phyloP scores from a whole-genome alignment of 2,888 invertebrate genomes.

The Eupithecia vulgata region DNA sequence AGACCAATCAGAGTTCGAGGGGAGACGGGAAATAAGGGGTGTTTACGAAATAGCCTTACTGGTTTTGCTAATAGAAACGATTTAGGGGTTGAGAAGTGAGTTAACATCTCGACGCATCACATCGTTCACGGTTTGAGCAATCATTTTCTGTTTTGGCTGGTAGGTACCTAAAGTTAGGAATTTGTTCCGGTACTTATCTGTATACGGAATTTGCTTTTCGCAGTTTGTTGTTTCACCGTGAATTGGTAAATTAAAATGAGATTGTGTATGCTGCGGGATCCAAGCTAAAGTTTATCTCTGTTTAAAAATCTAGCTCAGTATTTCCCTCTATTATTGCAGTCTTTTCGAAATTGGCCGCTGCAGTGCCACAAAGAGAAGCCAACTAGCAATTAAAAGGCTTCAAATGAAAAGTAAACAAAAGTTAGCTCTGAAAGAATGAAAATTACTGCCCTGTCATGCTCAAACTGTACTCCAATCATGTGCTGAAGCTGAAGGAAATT shows the following conservation, averaged over 20 bases:
- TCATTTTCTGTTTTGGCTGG: constrained; percentile 8
- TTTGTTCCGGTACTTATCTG: neutral
- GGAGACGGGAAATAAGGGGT: constrained; percentile 50
- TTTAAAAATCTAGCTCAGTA: constrained; percentile 12
- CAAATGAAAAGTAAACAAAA: constrained; percentile 50
- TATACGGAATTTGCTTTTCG: neutral
- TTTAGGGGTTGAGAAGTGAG: constrained; percentile 36
- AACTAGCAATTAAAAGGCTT: constrained; percentile 45
- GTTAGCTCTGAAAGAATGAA: constrained; percentile 55
- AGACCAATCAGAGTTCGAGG: constrained; percentile 68
- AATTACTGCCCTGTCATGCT: constrained; percentile 63
- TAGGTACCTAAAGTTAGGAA: neutral
- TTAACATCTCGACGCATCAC: constrained; percentile 32
- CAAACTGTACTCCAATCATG: constrained; percentile 53
- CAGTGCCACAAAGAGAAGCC: constrained; percentile 33
- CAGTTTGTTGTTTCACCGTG: neutral
- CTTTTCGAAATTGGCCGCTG: constrained; percentile 24
- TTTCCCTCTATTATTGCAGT: constrained; percentile 14
- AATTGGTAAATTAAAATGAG: neutral
- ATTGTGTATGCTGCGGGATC: neutral
- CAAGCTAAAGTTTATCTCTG: neutral
- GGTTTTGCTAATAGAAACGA: constrained; percentile 42
- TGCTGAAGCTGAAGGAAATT: constrained; percentile 28
- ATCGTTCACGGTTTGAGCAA: constrained; percentile 18
- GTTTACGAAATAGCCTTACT: constrained; percentile 45